Conservation (phyloP, 2,113 vertebrate species). For the Gopherus evgoodei region DNA sequence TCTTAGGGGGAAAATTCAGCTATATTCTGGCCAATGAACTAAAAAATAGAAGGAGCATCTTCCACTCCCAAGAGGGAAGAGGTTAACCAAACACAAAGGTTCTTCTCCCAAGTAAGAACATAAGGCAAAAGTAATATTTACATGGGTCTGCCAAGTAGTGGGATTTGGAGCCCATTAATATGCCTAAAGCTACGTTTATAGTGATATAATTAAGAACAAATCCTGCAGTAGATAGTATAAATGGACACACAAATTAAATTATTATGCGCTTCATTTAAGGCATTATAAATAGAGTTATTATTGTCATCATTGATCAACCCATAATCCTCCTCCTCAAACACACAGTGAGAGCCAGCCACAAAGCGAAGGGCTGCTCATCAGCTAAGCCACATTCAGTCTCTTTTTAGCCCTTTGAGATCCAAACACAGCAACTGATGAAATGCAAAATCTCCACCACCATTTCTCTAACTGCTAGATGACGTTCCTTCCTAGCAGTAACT, state of each 20-base stretch:
- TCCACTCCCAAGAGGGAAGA: neutral
- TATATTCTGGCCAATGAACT: neutral
- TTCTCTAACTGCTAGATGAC: neutral
- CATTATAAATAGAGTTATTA: conserved; percentile 53
- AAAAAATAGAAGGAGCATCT: neutral
- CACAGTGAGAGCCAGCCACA: neutral
- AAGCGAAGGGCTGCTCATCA: neutral
- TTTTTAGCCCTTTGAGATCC: neutral
- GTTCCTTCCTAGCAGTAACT: neutral
- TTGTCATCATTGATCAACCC: neutral
- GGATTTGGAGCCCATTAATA: neutral
- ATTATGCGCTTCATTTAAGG: conserved; percentile 51
- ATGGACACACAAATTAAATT: conserved; percentile 70
- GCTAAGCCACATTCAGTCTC: neutral
- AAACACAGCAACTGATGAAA: neutral
- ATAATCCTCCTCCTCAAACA: neutral
- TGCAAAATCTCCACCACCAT: accelerated
- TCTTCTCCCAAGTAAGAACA: neutral
- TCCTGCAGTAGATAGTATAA: conserved; percentile 45
- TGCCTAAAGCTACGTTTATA: conserved; percentile 24
- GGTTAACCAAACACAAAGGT: neutral
- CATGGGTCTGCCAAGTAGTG: neutral
- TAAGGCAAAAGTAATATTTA: neutral
- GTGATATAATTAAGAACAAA: conserved; percentile 38
- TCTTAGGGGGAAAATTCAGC: neutral